These are phyloP conservation scores for Okapia johnstoni DNA, from an alignment of 2,113 vertebrate species.

Conservation along the genomic window DNA sequence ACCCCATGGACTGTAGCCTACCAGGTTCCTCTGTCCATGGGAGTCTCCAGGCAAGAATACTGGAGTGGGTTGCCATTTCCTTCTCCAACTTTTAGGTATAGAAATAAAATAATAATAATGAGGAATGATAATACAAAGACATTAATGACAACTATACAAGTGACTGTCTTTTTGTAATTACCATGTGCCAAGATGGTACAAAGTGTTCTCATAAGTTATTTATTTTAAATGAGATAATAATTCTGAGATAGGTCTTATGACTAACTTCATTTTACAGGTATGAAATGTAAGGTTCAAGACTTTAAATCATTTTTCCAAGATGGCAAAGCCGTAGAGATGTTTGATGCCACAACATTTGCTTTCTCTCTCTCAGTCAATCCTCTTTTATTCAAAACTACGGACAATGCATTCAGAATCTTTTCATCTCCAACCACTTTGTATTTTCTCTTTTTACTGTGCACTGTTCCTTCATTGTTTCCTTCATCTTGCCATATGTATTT, in stretches of 20 bases:
- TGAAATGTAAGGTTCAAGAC: neutral
- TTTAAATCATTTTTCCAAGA: neutral
- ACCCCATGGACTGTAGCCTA: neutral
- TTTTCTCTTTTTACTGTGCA: neutral
- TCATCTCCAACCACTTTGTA: neutral
- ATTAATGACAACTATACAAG: neutral
- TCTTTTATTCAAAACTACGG: neutral
- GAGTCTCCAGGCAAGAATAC: neutral
- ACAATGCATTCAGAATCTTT: neutral
- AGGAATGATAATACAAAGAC: neutral
- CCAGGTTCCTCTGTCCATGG: neutral
- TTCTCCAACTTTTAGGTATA: neutral
- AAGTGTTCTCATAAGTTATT: neutral
- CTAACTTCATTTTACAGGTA: neutral
- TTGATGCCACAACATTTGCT: neutral
- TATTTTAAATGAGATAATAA: neutral
- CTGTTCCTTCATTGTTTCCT: neutral
- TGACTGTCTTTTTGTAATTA: neutral
- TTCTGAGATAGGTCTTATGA: neutral
- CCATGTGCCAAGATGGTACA: neutral
- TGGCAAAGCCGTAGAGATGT: neutral
- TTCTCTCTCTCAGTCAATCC: neutral
- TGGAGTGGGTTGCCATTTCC: neutral
- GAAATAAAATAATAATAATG: neutral
- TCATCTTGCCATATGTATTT: neutral